Base-by-base conservation (phyloP, 2,113 vertebrate species). In the Numenius arquata region DNA sequence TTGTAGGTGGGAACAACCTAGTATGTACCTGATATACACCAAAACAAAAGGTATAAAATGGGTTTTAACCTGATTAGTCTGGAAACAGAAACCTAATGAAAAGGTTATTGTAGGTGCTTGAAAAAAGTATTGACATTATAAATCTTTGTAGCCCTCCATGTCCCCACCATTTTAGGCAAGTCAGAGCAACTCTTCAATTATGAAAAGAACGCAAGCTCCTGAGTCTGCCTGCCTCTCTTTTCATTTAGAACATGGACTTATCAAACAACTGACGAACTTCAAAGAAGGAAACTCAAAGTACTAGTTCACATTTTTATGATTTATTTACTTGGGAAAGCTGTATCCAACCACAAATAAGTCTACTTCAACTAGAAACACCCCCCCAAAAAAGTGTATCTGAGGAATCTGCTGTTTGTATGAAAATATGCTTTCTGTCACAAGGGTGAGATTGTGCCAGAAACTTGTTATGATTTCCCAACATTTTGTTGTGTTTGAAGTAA, bases 391-490 rank as follows among this genome's bases (percentile, higher is more conserved):
- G 30, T 36, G n/a, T 68, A 76, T 95, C 40, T 1, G 27, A 77
- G 5, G 9, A 32, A 79, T 95, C 48, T 83, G 19, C 30, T 96
- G 25, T 82, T 95, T 95, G 9, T 71, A 71, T 89, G 53, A 94
- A 96, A 96, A 93, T 70, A 96, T 70, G 34, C 18, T 96, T 95
- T 96, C 66, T 93, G 75, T 90, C 62, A 96, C 14, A 95, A 88
- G 11, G 74, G 71, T 40, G 48, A 92, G 67, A 50, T 70, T 93
- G 15, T 95, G 30, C 82, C 77, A 96, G 89, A 70, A 97, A 87
- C 14, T 72, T 93, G 30, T 87, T 96, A 85, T 80, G 56, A 85
- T 92, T 95, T 59, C 68, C 70, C 68, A 95, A 72, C 13, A 34
- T 75, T 97, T 91, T 90, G 45, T 95, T 89, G 23, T 55, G 86